phyloP scores from a whole-genome alignment of 1,140 invertebrate genomes.

The Hirudo medicinalis region DNA sequence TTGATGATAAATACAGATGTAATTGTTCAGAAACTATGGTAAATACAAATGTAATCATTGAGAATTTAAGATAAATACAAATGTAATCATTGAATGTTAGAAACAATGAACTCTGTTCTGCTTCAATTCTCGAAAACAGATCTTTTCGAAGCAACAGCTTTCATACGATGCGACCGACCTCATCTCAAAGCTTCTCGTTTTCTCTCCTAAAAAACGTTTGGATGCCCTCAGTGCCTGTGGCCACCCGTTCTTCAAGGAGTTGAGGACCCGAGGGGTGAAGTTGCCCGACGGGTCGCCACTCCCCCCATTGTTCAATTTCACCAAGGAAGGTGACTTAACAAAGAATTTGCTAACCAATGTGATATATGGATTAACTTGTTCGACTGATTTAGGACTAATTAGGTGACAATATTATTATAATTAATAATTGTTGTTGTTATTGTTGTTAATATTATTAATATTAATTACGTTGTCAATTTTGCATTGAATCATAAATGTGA shows the following conservation, averaged over 20 bases:
- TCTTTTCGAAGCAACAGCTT: constrained; percentile 53
- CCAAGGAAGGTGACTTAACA: constrained; percentile 53
- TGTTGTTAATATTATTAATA: too few relatives aligned
- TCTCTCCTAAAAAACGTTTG: constrained; percentile 80
- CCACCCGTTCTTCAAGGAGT: constrained; percentile 86
- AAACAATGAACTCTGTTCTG: background rate
- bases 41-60: too few relatives aligned
- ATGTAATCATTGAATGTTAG: background rate
- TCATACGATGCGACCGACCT: constrained; percentile 86
- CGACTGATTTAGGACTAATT: too few relatives aligned
- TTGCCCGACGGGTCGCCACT: constrained; percentile 75
- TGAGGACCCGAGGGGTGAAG: constrained; percentile 69
- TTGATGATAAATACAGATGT: too few relatives aligned
- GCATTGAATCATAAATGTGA: too few relatives aligned
- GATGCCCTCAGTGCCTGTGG: constrained; percentile 84
- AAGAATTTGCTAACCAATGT: background rate
- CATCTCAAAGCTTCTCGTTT: constrained; percentile 79
- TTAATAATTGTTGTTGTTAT: too few relatives aligned
- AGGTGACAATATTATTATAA: too few relatives aligned
- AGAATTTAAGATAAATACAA: background rate
- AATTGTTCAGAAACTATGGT: too few relatives aligned
- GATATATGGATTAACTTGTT: too few relatives aligned
- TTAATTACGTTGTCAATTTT: too few relatives aligned
- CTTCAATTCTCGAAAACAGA: background rate
- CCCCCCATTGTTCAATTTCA: constrained; percentile 92